Conservation (phyloP, 2,113 vertebrate species). For the Labeo catla region DNA sequence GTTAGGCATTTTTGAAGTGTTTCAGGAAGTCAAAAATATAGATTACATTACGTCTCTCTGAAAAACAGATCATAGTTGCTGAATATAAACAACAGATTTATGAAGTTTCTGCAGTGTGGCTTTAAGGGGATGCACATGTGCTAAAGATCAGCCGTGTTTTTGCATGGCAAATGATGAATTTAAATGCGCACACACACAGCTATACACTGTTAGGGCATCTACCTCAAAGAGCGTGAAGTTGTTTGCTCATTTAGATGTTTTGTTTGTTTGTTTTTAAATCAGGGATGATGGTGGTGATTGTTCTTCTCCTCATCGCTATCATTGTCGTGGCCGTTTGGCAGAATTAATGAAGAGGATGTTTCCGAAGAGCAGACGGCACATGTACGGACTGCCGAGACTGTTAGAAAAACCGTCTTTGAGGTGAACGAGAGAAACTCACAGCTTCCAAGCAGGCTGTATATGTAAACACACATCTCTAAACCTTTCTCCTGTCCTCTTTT, state of each 20-base stretch:
- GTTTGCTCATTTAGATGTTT: not conserved
- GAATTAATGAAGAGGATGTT: constrained; percentile 49
- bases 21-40: not conserved
- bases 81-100: not conserved
- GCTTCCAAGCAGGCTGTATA: not conserved
- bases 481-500: not conserved
- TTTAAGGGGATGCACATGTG: not conserved
- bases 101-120: not conserved
- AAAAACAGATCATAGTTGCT: not conserved
- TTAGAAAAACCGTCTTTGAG: not conserved
- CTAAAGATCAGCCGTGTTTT: not conserved
- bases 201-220: not conserved
- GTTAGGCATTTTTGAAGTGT: not conserved
- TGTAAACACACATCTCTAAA: not conserved
- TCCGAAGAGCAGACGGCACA: constrained; percentile 13
- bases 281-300: constrained; percentile 83
- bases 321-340: constrained; percentile 78
- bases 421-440: not conserved
- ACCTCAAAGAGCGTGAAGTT: not conserved
- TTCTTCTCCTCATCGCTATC: constrained; percentile 81
- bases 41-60: not conserved
- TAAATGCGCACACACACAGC: not conserved
- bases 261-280: constrained; percentile 50
- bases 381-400: not conserved
- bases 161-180: not conserved